phyloP scores from a whole-genome alignment of 2,797 vertebrate species.

The Graptemys geographica region DNA sequence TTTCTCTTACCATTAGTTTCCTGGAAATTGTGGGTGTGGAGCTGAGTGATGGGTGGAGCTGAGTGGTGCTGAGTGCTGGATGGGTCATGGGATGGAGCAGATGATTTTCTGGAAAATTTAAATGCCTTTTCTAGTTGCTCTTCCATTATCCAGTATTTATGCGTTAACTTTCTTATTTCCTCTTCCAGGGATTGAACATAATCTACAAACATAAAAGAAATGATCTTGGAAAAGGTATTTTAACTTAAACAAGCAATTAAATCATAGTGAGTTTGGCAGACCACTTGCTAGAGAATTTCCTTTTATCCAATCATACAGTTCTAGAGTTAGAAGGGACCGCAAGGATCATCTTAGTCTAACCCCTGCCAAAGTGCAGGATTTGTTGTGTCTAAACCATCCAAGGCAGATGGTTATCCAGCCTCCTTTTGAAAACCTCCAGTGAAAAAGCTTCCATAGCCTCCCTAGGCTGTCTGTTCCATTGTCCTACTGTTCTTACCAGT shows the following conservation, averaged over 20 bases:
- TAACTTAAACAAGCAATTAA: background rate
- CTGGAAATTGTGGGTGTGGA: slow-evolving; percentile 72
- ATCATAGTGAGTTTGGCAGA: background rate
- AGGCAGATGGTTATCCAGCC: background rate
- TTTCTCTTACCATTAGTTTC: slow-evolving; percentile 52
- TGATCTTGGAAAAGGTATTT: background rate
- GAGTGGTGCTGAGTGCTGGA: slow-evolving; percentile 44
- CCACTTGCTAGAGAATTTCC: background rate
- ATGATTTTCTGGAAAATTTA: background rate
- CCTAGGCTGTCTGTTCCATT: background rate
- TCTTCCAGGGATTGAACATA: slow-evolving; percentile 77
- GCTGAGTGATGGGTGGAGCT: slow-evolving; percentile 66
- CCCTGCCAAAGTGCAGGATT: background rate
- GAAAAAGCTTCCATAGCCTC: background rate
- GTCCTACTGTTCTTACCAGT: background rate
- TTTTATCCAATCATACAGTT: background rate
- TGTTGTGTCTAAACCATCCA: background rate
- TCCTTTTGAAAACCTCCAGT: background rate
- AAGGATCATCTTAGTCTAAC: background rate
- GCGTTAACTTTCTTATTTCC: slow-evolving; percentile 77
- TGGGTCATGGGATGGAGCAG: background rate
- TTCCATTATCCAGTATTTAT: slow-evolving; percentile 71
- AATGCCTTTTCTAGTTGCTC: slow-evolving; percentile 67
- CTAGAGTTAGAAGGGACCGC: background rate
- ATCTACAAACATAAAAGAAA: slow-evolving; percentile 52